These are phyloP conservation scores for Drosophila navojoa DNA, from an alignment of 1,140 invertebrate species.

Conservation along the genomic window DNA sequence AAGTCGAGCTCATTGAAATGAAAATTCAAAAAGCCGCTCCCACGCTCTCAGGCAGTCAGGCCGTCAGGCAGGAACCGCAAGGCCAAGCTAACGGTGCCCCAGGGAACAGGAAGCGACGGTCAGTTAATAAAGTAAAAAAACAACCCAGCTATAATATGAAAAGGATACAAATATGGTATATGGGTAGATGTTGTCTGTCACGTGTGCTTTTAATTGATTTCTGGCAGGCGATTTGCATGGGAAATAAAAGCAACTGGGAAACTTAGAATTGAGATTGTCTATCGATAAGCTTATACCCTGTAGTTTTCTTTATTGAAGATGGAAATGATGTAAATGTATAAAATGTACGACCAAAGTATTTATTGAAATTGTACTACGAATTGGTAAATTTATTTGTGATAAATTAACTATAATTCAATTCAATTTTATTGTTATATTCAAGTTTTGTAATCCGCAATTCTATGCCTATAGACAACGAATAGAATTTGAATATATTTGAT, in stretches of 20 bases:
- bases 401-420: too few species aligned
- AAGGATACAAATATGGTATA: slow-evolving; percentile 55
- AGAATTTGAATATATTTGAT: too few species aligned
- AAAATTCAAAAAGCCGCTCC: slow-evolving; percentile 47
- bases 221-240: slow-evolving; percentile 69
- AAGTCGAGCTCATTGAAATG: slow-evolving; percentile 27
- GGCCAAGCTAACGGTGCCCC: slow-evolving; percentile 59
- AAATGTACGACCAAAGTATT: too few species aligned
- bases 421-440: too few species aligned
- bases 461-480: too few species aligned
- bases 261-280: neutral
- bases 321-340: too few species aligned
- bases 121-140: slow-evolving; percentile 43
- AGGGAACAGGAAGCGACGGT: slow-evolving; percentile 64
- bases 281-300: neutral
- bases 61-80: slow-evolving; percentile 49
- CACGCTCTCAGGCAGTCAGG: slow-evolving; percentile 39
- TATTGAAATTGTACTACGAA: too few species aligned
- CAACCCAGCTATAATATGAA: slow-evolving; percentile 16
- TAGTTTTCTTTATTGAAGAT: too few species aligned
- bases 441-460: too few species aligned
- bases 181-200: slow-evolving; percentile 60
- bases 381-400: too few species aligned
- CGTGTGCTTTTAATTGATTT: slow-evolving; percentile 76
- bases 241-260: slow-evolving; percentile 37